Evolutionary conservation across 2,888 invertebrate species (phyloP), one percentile per base, ranked within the genome.

Genomic region (Lagria hirta): DNA sequence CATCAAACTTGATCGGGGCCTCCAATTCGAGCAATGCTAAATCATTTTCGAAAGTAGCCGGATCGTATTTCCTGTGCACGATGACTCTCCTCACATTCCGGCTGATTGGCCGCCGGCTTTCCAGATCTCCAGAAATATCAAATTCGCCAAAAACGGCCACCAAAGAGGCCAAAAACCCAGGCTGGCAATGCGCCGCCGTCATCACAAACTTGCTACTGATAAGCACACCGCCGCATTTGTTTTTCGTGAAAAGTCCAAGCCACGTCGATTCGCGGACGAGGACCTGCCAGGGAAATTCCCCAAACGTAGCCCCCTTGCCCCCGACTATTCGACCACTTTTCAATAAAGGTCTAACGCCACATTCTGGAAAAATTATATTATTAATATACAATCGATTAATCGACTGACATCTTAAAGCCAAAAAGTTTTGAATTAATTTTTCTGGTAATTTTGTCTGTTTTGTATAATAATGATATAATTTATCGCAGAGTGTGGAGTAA

Each of bases 101-200:
- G 17, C 88, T 84, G 0, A 89, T 74, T 0, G 91, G 84, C 28
- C 86, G 79, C 56, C 83, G 81, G 1, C 83, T 80, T 60, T 93
- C 92, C 55, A 85, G 73, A 63, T 90, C 88, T 0, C 89, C 88
- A 0, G 89, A 88, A 54, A 94, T 86, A 67, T 94, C 93, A 65
- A 85, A 88, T 66, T 94, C 93, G 0, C 94, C 94, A 62, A 94
- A 86, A 2, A 94, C 91, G 0, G 92, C 92, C 6, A 94, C 88
- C 46, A 94, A 72, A 0, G 91, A 90, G 0, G 93, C 93, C 42
- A 94, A 75, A 73, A 94, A 93, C 22, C 93, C 92, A 24, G 94
- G 93, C 68, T 94, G 93, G 73, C 94, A 95, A 78, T 95, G 94
- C 0, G 94, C 94, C 0, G 94, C 94, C 0, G 94, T 94, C 44